phyloP scores from a whole-genome alignment of 2,797 vertebrate genomes.

The Capromys pilorides region DNA sequence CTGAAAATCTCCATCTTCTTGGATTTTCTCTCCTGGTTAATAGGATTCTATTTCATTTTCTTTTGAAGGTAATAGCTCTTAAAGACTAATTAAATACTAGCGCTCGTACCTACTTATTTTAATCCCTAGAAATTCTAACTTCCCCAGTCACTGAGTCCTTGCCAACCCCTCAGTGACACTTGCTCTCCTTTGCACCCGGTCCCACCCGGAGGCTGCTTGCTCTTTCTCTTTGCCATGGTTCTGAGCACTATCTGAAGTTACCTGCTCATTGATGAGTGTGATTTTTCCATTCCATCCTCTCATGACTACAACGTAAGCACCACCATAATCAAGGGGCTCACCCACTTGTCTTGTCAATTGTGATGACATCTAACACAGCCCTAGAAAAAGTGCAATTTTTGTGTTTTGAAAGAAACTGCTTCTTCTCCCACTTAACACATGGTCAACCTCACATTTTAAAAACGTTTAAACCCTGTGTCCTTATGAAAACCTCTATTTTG shows the following conservation, averaged over 20 bases:
- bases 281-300: neutral
- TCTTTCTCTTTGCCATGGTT: neutral
- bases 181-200: neutral
- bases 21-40: neutral
- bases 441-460: neutral
- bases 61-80: conserved; percentile 24
- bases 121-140: neutral
- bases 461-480: neutral
- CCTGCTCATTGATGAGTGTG: neutral
- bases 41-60: conserved; percentile 30
- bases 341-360: neutral
- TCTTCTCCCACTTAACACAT: neutral
- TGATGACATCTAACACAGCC: neutral
- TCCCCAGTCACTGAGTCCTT: neutral
- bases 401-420: neutral
- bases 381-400: neutral
- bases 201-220: neutral
- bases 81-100: neutral
- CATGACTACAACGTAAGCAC: neutral
- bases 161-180: too few relatives aligned
- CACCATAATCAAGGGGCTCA: neutral
- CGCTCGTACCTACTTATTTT: neutral
- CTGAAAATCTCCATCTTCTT: neutral
- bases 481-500: conserved; percentile 2
- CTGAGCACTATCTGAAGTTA: neutral